Percentiles rank a stretch among this genome's conserved stretches.
Conservation (phyloP, 2,888 invertebrate species). For the Orthosia incerta region DNA sequence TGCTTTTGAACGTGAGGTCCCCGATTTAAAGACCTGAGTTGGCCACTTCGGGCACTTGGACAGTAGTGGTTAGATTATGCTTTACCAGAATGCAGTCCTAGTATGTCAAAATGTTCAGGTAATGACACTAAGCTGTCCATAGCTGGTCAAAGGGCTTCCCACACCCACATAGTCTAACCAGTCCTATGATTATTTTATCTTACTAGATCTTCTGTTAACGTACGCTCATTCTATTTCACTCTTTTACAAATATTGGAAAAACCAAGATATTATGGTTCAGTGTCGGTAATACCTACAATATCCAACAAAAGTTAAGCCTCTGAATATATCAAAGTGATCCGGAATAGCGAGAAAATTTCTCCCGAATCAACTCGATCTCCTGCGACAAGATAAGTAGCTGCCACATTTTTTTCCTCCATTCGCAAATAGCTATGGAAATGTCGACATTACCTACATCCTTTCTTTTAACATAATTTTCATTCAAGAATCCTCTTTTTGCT, state of each 20-base stretch:
- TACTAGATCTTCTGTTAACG: too few relatives aligned
- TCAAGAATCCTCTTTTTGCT: slow-evolving; percentile 20
- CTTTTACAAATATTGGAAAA: background rate
- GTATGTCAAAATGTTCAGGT: background rate
- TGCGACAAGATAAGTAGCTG: slow-evolving; percentile 57
- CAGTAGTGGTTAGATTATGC: background rate
- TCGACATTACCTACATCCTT: slow-evolving; percentile 39
- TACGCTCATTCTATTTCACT: background rate
- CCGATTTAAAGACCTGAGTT: background rate
- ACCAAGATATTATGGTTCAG: background rate
- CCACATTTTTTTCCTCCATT: slow-evolving; percentile 40
- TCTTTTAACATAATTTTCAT: slow-evolving; percentile 51
- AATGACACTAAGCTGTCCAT: background rate
- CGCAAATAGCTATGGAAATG: slow-evolving; percentile 59
- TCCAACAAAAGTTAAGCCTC: slow-evolving; percentile 21
- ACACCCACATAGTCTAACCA: too few relatives aligned
- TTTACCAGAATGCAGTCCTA: background rate
- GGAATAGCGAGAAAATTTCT: slow-evolving; percentile 36
- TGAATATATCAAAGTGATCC: slow-evolving; percentile 10
- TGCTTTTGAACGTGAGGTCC: background rate
- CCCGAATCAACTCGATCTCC: slow-evolving; percentile 49
- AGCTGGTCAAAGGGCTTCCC: too few relatives aligned
- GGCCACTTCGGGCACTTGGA: background rate
- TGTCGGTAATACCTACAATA: background rate
- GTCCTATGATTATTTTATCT: too few relatives aligned